These are phyloP conservation scores for Nannobrachium achirus DNA, from an alignment of 2,113 vertebrate genomes.

Conservation along the genomic window DNA sequence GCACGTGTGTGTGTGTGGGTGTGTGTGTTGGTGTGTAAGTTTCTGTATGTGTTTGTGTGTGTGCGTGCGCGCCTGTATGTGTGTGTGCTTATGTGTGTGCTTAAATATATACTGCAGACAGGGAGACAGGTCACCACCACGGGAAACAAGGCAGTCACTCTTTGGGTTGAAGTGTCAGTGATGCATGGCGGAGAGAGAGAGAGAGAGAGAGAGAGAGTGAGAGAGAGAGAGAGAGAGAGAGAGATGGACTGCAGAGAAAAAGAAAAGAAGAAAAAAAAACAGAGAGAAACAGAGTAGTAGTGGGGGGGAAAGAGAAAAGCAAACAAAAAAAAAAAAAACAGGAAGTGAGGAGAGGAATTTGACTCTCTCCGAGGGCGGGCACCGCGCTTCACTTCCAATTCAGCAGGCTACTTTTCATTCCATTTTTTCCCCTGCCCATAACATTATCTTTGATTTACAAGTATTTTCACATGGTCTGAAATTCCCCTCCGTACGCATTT, in stretches of 20 bases:
- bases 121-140: slow-evolving; percentile 87
- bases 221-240: slow-evolving; percentile 12
- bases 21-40: slow-evolving; percentile 28
- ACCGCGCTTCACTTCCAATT: slow-evolving; percentile 43
- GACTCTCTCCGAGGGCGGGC: slow-evolving; percentile 33
- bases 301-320: neutral
- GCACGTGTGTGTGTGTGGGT: slow-evolving; percentile 36
- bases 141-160: slow-evolving; percentile 90
- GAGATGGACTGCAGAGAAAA: neutral
- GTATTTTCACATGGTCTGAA: slow-evolving; percentile 64
- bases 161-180: slow-evolving; percentile 92
- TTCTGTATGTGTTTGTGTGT: slow-evolving; percentile 19
- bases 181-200: slow-evolving; percentile 84
- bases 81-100: slow-evolving; percentile 1
- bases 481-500: slow-evolving; percentile 50
- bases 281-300: neutral
- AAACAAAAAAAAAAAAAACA: slow-evolving; percentile 23
- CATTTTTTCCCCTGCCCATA: slow-evolving; percentile 22
- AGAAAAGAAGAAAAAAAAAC: neutral
- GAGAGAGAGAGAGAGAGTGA: slow-evolving; percentile 51
- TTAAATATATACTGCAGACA: slow-evolving; percentile 84
- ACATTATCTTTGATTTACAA: slow-evolving; percentile 54
- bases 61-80: neutral
- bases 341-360: slow-evolving; percentile 40
- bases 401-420: slow-evolving; percentile 17